Base-by-base conservation (phyloP, 1,140 invertebrate species). In the Bombus superbus region DNA sequence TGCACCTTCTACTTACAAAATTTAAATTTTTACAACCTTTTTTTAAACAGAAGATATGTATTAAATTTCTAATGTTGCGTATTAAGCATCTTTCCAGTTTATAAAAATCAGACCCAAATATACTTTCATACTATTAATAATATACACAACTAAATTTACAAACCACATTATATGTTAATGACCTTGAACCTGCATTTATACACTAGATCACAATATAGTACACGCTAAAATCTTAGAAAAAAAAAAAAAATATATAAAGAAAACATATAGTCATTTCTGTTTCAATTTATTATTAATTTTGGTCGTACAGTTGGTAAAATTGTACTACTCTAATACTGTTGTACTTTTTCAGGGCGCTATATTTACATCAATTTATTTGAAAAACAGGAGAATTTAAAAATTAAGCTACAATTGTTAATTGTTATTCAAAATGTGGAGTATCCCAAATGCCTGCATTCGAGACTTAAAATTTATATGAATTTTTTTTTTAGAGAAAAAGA, bases 141-240 rank as follows among this genome's bases (percentile, higher is more conserved):
- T 85, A 68, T 87, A 86, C 82, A 90, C 85, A 93, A 93, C 88
- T 91, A 90, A 93, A 93, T 93, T 75, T 93, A 90, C 89, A 92
- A 85, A 88, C 86, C 86, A 72, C 71, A 32, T 79, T 40, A 62
- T 42, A 44, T 44, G 32, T 35, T 53, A 59, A 80, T 64, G 13
- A 47, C 64, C 13, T 69, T 79, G n/a, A 71, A 32, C 40, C 57
- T 72, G 11, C 25, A 80, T 83, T 88, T 88, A 78, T 84, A 84
- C 53, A 57, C 47, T 77, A 79, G 42, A 86, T 85, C 73, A 90
- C 87, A 91, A 88, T 80, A 85, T 57, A 64, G 25, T 80, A 64
- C 35, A 3, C 11, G 32, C 32, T 69, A 72, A 83, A 47, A 53
- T 4, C 42, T 83, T 62, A 78, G 68, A 74, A 84, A 69, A 82